Evolutionary conservation across 1,140 invertebrate genomes (phyloP), one percentile per base, ranked within the genome.

Genomic region (Mycetomoellerius zeteki): DNA sequence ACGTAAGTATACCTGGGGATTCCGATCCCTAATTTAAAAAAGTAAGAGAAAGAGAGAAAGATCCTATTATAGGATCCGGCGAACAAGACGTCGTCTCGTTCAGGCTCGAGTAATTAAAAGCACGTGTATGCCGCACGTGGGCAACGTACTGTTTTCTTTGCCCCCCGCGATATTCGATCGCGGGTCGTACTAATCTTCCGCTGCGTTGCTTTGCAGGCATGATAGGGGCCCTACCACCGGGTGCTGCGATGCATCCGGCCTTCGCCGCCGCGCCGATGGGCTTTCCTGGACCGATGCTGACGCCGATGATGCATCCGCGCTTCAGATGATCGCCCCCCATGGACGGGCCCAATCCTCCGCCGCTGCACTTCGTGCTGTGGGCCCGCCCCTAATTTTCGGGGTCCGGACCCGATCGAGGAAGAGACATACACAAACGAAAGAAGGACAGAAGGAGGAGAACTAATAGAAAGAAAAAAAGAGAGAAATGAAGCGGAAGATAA

Each of bases 301-400:
- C 96, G 82, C 96, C 96, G 86, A 97, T 97, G 96, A 97, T 97
- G 97, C 97, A 97, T 94, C 97, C 97, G 81, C 96, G 97, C 94
- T 97, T 97, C 95, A 97, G 97, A 97, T 97, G 97, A 97, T 97
- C 97, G 91, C 96, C 94, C 92, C 94, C 96, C 62, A 94, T 93
- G 93, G 94, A 95, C 92, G 94, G 95, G 94, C 94, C 94, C 92
- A 94, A 93, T 90, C 92, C 94, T 90, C 92, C 94, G 92, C 94
- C 94, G 72, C 89, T 95, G 93, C 95, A 95, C 91, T 95, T 95
- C 87, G 95, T 95, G 94, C 95, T 95, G 56, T 95, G 95, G 95
- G 95, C 95, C 92, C 94, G 95, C 92, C 95, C 95, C 86, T 95
- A 92, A 94, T 80, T 92, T 82, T 87, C 62, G 92, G 93, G 91